Evolutionary conservation across 64 coral and sea anemone species (phyloP).

Genomic region (Platygyra sinensis): DNA sequence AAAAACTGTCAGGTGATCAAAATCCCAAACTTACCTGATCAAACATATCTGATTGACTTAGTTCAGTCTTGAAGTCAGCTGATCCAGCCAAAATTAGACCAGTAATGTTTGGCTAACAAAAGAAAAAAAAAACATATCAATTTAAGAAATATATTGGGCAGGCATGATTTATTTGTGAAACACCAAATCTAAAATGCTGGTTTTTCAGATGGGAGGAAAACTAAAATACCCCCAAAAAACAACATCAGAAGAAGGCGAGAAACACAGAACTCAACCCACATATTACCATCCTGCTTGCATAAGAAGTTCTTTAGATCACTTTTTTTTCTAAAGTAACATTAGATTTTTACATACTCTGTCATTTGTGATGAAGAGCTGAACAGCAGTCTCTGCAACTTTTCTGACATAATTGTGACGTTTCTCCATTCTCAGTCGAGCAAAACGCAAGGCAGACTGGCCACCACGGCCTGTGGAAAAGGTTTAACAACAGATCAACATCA

Average conservation of each 20-base stretch:
- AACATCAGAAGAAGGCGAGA: not conserved
- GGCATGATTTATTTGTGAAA: too few relatives aligned
- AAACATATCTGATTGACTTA: constrained; percentile 99
- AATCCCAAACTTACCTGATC: constrained; percentile 70
- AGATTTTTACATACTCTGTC: constrained; percentile 60
- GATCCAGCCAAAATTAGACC: constrained; percentile 96
- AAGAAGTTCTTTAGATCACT: too few relatives aligned
- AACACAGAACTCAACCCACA: too few relatives aligned
- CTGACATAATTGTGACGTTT: constrained; percentile 99
- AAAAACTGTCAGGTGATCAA: too few relatives aligned
- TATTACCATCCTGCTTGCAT: too few relatives aligned
- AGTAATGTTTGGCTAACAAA: constrained; percentile 92
- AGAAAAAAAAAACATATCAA: too few relatives aligned
- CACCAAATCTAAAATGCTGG: too few relatives aligned
- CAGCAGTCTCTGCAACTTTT: constrained; percentile 98
- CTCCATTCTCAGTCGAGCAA: constrained; percentile 97
- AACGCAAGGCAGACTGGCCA: constrained; percentile 98
- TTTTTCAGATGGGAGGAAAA: too few relatives aligned
- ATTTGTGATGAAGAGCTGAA: constrained; percentile 91
- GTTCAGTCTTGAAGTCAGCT: constrained; percentile 98
- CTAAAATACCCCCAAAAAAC: not conserved
- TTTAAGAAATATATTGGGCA: too few relatives aligned
- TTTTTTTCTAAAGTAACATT: too few relatives aligned
- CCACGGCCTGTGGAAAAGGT: constrained; percentile 73
- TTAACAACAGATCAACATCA: not conserved